phyloP scores from a whole-genome alignment of 2,797 vertebrate species.

The Sebastes variabilis region DNA sequence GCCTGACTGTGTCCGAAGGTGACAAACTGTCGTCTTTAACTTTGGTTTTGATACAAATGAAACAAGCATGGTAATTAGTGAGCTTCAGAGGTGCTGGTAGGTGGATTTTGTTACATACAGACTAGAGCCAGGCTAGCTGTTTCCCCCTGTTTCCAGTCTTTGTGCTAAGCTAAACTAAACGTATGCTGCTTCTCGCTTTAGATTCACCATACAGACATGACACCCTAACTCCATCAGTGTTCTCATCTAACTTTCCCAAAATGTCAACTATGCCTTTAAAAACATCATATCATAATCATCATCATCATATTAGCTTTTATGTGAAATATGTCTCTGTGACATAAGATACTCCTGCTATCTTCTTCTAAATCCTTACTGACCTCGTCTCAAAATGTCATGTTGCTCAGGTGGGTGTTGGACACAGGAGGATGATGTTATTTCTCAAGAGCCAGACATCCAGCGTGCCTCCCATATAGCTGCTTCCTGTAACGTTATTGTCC shows the following conservation, averaged over 20 bases:
- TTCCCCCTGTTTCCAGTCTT: no score
- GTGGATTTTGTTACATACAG: background rate
- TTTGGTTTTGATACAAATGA: background rate
- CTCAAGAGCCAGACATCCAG: slow-evolving; percentile 36
- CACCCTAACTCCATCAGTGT: no score
- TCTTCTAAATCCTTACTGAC: background rate
- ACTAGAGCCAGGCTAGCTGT: no score
- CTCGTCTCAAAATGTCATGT: slow-evolving; percentile 2
- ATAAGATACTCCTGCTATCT: background rate
- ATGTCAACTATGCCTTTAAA: background rate
- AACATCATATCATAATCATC: no score
- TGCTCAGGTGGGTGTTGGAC: slow-evolving; percentile 1
- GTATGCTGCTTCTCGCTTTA: no score
- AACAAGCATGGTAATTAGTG: background rate
- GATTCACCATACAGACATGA: no score
- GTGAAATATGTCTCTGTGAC: background rate
- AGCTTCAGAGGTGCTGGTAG: background rate
- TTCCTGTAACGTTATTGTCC: slow-evolving; percentile 52
- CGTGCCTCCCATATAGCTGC: slow-evolving; percentile 31
- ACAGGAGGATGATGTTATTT: slow-evolving; percentile 13
- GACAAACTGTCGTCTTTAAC: background rate
- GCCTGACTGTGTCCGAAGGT: background rate
- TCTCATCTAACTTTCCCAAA: background rate
- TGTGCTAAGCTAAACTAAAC: no score
- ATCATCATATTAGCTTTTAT: no score